Base-by-base conservation (phyloP, 2,888 invertebrate species). In the Exocentrus adspersus region DNA sequence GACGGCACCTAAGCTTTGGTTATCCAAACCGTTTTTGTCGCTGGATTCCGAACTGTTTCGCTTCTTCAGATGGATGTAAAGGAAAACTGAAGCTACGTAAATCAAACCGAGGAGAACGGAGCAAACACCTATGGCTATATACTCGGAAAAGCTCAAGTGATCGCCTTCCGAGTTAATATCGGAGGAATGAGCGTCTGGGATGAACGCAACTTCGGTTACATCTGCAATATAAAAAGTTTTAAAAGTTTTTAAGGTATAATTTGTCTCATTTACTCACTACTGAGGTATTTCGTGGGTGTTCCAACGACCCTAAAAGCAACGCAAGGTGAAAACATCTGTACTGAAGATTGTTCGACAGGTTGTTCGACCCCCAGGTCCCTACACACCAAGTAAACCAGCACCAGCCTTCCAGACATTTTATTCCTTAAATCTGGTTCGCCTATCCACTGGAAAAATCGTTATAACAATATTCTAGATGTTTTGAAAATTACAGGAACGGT, bases 241-340 rank as follows among this genome's bases (percentile, higher is more conserved):
- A 24, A 3, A 24, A 24, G 7, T 28, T 6, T 28, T 6, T 28
- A 28, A 28, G 7, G 5, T 28, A 9, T 9, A 30, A 30, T 28
- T 10, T 9, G n/a, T 37, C 14, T 14, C 16, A 24, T 32, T 24
- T 59, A 68, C 75, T 72, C 70, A 78, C 78, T 77, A 57, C 61
- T 74, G 46, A 85, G 80, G 75, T 87, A 85, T 78, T 86, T 89
- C 1, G 87, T 88, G 9, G 93, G 92, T 32, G 92, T 90, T 56
- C 95, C 95, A 72, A 92, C 93, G 5, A 94, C 90, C 69, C 94
- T 86, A 77, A 95, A 94, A 2, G 93, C 92, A 48, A 94, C 92
- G 78, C 94, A 95, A 0, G 94, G 94, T 1, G 92, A 90, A 81
- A 93, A 92, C 19, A 93, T 88, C 70, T 87, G 80, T 72, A 86